phyloP scores from a whole-genome alignment of 2,888 invertebrate genomes.

The Euzophera pinguis region DNA sequence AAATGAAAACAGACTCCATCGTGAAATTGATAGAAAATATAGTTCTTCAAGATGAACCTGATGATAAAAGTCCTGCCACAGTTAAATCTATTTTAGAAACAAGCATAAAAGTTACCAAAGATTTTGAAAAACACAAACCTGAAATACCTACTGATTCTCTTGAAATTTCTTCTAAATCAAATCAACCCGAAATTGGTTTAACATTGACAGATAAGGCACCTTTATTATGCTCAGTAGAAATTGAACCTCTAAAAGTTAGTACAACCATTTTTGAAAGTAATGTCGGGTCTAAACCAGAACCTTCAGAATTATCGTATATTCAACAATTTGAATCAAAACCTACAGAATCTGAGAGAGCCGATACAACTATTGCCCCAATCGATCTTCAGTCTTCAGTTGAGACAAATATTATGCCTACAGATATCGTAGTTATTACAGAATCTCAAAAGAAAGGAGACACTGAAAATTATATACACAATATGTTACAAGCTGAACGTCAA shows the following conservation, averaged over 20 bases:
- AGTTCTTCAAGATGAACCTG: background rate
- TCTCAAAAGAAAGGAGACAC: constrained; percentile 25
- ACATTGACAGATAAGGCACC: constrained; percentile 33
- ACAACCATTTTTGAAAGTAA: constrained; percentile 43
- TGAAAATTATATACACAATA: constrained; percentile 40
- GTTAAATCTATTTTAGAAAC: constrained; percentile 9
- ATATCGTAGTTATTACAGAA: constrained; percentile 22
- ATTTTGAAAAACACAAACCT: background rate
- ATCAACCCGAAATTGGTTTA: constrained; percentile 27
- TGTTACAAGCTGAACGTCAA: constrained; percentile 56
- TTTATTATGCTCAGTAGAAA: constrained; percentile 36
- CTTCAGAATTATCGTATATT: constrained; percentile 44
- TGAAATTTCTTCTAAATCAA: constrained; percentile 14
- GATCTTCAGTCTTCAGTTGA: constrained; percentile 46
- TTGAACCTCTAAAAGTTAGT: constrained; percentile 41
- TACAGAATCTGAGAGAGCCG: constrained; percentile 42
- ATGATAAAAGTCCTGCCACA: background rate
- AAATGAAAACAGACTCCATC: background rate
- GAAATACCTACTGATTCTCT: background rate
- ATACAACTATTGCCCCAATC: constrained; percentile 34
- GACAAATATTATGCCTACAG: constrained; percentile 44
- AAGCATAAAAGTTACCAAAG: background rate
- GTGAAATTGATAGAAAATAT: background rate
- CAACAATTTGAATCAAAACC: constrained; percentile 44
- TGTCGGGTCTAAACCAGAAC: constrained; percentile 29